Evolutionary conservation across 2,888 invertebrate genomes (phyloP), one percentile per base, ranked within the genome.

Genomic region (Papilio protenor): DNA sequence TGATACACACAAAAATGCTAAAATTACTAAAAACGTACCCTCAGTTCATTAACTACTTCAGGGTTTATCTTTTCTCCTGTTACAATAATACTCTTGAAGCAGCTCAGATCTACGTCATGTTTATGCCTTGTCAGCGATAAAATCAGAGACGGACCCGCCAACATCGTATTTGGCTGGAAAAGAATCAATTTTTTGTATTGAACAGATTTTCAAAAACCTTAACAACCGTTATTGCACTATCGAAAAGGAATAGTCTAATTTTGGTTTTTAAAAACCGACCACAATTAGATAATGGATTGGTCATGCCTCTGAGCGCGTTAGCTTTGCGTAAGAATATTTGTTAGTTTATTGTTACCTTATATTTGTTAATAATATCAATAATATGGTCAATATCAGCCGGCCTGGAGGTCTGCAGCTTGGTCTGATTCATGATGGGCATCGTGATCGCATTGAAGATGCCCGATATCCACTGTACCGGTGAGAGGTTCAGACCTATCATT

Each of bases 381-480:
- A 90, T 69, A 76, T 91, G 89, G 6, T 89, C 90, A 0, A 82
- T 55, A 11, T 89, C 86, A 3, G 81, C 79, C 0, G 86, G 82
- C 0, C 82, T 87, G 0, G 93, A 93, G 0, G 90, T 89, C 81
- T 90, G 90, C 1, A 93, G 66, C 59, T 85, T 89, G 12, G 83
- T 86, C 52, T 86, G 83, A 1, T 84, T 81, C 18, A 79, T 2
- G 0, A 90, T 2, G 0, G 89, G 87, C 76, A 86, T 77, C 2
- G 80, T n/a, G 0, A 90, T 10, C 0, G 87, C 82, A 61, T 82
- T 82, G 76, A 87, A 85, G 77, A 85, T 84, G 0, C 83, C 85
- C 0, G 93, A 89, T 57, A 92, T 80, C 93, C 92, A 92, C 33
- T 92, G 91, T 1, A 91, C 84, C 0, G 92, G 89, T 0, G 92